Conservation (phyloP, 1,140 invertebrate species). For the Diprion similis region DNA sequence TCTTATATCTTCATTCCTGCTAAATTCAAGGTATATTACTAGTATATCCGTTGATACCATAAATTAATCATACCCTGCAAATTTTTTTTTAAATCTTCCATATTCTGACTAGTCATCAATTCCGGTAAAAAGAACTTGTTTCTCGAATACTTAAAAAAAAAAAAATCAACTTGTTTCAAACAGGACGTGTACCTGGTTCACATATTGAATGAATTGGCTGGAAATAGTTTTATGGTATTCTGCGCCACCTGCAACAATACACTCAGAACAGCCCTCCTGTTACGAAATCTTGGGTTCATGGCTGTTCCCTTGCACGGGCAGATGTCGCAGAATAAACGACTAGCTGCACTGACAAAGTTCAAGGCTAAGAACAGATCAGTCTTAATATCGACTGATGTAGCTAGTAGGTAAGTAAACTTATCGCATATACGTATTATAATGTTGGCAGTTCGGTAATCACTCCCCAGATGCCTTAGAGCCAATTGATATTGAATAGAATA, state of each 20-base stretch:
- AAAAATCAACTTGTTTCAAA: conserved; percentile 19
- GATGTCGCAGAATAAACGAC: conserved; percentile 93
- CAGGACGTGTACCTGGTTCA: conserved; percentile 96
- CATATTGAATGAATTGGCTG: conserved; percentile 94
- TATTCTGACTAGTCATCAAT: conserved; percentile 20
- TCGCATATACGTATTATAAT: neutral
- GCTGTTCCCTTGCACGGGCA: conserved; percentile 97
- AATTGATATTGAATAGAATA: neutral
- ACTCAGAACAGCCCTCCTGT: conserved; percentile 84
- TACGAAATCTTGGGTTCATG: conserved; percentile 86
- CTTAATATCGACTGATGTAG: conserved; percentile 97
- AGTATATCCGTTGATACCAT: neutral
- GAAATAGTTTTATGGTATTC: conserved; percentile 98
- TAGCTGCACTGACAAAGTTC: conserved; percentile 93
- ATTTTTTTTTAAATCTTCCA: neutral
- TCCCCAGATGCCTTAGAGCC: too few relatives aligned
- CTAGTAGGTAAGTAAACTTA: conserved; percentile 76
- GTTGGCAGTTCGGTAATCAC: too few relatives aligned
- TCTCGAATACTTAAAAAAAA: neutral
- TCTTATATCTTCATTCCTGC: conserved; percentile 96
- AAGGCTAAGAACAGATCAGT: conserved; percentile 86
- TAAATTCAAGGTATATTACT: conserved; percentile 83
- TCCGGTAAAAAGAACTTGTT: conserved; percentile 6
- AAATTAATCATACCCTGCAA: neutral
- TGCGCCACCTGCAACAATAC: conserved; percentile 94